Evolutionary conservation across 2,113 vertebrate species (phyloP), one percentile per base, ranked within the genome.

Genomic region (Pristiophorus japonicus): DNA sequence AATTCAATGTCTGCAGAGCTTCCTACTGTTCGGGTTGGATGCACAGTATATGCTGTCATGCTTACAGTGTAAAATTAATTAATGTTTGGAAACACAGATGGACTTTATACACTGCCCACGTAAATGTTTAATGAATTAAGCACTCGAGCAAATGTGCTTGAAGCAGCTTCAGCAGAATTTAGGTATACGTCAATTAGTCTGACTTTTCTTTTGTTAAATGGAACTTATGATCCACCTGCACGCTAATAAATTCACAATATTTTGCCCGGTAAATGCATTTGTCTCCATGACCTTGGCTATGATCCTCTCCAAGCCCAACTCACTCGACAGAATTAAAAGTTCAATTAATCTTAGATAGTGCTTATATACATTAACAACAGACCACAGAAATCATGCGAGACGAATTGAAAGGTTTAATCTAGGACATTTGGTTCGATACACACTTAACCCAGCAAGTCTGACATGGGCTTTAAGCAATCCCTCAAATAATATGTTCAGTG

Each of bases 161-260:
- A 45, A 94, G 66, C 93, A 47, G 10, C 65, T 73, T 94, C 65
- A 70, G 93, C 92, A 47, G 22, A 70, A 94, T 70, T 70, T 66
- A 30, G n/a, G n/a, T 22, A 14, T 16, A 16, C 93, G 70, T 94
- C 38, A 94, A 70, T 94, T 94, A 94, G 11, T n/a, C 14, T 70
- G 66, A n/a, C 42, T 34, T 73, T 94, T 73, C 93, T 24, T 94
- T 94, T 94, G 42, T 70, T 70, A 70, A 94, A 70, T 94, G 93
- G 42, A 70, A 94, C 38, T 12, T 67, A 27, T 2, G 22, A 27
- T 47, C 66, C 12, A 34, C n/a, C n/a, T n/a, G n/a, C n/a, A n/a
- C 27, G 51, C 45, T 18, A 47, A 94, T 51, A 67, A 27, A 47
- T 45, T 14, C 93, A 70, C 65, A 92, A 38, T 30, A 47, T 34